Evolutionary conservation across 1,140 invertebrate genomes (phyloP).

Genomic region (Popillia japonica): DNA sequence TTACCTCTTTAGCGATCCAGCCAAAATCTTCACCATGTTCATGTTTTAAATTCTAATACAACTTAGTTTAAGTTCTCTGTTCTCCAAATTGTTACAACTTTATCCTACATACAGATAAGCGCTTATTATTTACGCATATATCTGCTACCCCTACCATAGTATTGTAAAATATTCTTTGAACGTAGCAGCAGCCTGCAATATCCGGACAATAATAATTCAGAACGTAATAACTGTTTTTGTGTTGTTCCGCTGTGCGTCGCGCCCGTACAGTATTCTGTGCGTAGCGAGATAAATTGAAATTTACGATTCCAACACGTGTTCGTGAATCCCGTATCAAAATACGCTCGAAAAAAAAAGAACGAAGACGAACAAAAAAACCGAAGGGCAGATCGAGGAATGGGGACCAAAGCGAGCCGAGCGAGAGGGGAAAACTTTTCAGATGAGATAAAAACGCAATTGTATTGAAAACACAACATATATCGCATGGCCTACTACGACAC

Average conservation of each 20-base stretch:
- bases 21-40: too few relatives aligned
- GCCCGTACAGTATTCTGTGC: neutral
- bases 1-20: too few relatives aligned
- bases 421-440: neutral
- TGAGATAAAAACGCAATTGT: slow-evolving; percentile 5
- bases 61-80: too few relatives aligned
- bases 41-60: too few relatives aligned
- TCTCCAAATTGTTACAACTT: too few relatives aligned
- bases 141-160: too few relatives aligned
- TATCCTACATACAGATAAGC: too few relatives aligned
- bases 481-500: neutral
- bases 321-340: slow-evolving; percentile 3
- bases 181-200: neutral
- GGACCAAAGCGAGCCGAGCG: neutral
- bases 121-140: too few relatives aligned
- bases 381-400: neutral
- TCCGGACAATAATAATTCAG: neutral
- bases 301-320: neutral
- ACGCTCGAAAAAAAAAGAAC: neutral
- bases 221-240: neutral
- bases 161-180: neutral
- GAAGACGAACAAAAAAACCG: neutral
- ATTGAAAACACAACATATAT: neutral
- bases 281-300: slow-evolving; percentile 5
- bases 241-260: neutral